phyloP scores from a whole-genome alignment of 92 coral and sea anemone species.

The Phenganax stokvisi region DNA sequence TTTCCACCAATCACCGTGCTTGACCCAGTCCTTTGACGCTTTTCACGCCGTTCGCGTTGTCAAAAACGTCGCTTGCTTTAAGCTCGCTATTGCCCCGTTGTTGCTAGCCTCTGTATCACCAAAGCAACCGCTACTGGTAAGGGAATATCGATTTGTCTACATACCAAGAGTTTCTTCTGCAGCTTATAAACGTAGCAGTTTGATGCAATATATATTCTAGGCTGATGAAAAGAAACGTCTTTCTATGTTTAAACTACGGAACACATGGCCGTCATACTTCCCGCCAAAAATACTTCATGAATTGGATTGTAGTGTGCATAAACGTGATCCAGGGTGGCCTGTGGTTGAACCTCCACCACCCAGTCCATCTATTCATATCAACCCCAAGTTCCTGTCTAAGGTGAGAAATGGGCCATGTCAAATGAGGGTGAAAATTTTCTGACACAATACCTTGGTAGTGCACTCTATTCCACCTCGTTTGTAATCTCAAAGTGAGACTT shows the following conservation, averaged over 20 bases:
- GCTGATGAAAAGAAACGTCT: slow-evolving; percentile 87
- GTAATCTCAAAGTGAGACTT: too few species aligned
- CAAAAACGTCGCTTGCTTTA: too few species aligned
- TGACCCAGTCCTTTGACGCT: too few species aligned
- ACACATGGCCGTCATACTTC: slow-evolving; percentile 92
- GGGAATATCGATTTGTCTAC: not conserved
- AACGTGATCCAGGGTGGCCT: slow-evolving; percentile 93
- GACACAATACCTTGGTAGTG: not conserved
- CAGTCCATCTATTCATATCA: slow-evolving; percentile 91
- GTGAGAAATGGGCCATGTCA: slow-evolving; percentile 24
- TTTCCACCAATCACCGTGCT: too few species aligned
- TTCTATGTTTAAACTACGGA: slow-evolving; percentile 82
- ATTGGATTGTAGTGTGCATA: slow-evolving; percentile 72
- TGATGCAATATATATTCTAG: slow-evolving; percentile 39
- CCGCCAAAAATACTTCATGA: slow-evolving; percentile 74
- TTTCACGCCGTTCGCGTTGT: too few species aligned
- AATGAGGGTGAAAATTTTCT: too few species aligned
- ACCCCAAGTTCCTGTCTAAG: slow-evolving; percentile 90
- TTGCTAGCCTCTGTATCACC: not conserved
- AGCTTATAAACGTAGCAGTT: not conserved
- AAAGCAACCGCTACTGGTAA: too few species aligned
- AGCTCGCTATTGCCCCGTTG: not conserved
- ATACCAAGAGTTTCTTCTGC: not conserved
- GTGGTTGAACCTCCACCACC: slow-evolving; percentile 77
- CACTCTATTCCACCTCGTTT: too few species aligned